phyloP scores from a whole-genome alignment of 2,797 vertebrate genomes.

The Urocyon cinereoargenteus region DNA sequence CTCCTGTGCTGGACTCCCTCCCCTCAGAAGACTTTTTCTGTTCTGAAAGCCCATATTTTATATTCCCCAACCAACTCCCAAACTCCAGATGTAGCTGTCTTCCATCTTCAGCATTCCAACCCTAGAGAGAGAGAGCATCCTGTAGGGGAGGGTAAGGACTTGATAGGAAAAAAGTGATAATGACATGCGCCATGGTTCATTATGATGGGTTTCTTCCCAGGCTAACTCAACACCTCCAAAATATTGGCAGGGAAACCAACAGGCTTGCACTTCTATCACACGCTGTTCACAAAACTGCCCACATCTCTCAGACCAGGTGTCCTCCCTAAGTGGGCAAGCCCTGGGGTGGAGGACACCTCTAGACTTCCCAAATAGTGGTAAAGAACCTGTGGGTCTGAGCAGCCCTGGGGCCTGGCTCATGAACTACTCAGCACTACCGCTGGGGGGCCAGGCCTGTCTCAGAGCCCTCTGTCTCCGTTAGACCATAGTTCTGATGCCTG shows the following conservation, averaged over 20 bases:
- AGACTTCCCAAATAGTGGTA: accelerated
- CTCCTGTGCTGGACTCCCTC: not conserved
- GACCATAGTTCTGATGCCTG: not conserved
- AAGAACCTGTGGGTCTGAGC: not conserved
- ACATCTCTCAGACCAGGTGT: not conserved
- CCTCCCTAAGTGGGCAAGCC: not conserved
- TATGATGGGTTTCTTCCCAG: constrained; percentile 46
- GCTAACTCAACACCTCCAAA: constrained; percentile 63
- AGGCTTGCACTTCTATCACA: not conserved
- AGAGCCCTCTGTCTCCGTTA: constrained; percentile 95
- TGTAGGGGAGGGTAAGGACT: not conserved
- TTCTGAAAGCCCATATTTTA: not conserved
- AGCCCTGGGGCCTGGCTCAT: not conserved
- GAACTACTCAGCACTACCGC: constrained; percentile 67
- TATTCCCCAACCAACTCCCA: not conserved
- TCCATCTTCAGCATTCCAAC: not conserved
- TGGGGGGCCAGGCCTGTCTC: constrained; percentile 2
- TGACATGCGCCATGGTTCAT: not conserved
- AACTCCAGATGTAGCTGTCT: not conserved
- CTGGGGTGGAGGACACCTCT: not conserved
- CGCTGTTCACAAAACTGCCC: constrained; percentile 6
- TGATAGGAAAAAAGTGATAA: not conserved
- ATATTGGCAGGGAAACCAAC: constrained; percentile 22
- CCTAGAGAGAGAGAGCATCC: not conserved
- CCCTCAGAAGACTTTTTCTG: not conserved